A percentile compares a stretch with the other conserved stretches of the same genome.
Conservation (phyloP, 2,888 invertebrate genomes). For the Microplitis manilae region DNA sequence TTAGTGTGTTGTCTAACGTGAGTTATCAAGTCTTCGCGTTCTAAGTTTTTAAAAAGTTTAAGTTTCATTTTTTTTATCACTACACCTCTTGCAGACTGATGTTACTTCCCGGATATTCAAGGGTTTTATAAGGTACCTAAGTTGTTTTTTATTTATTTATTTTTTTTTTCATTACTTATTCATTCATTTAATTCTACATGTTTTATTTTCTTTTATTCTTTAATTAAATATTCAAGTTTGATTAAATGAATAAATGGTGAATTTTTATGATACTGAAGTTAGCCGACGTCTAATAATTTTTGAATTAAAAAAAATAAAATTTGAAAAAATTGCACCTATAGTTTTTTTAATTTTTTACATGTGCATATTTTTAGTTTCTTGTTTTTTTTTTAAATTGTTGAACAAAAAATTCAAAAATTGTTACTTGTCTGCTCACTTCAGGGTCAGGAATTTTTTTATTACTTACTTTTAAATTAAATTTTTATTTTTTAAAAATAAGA, state of each 20-base stretch:
- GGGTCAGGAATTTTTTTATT: too few relatives aligned
- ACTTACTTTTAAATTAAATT: too few relatives aligned
- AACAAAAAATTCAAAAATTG: too few relatives aligned
- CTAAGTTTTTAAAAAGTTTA: too few relatives aligned
- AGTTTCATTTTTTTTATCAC: background rate
- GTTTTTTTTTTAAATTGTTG: too few relatives aligned
- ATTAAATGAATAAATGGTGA: background rate
- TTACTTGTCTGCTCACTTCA: too few relatives aligned
- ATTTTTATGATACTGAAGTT: too few relatives aligned
- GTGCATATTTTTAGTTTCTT: too few relatives aligned
- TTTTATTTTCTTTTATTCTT: background rate
- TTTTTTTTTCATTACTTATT: conserved; percentile 1
- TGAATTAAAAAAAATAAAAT: too few relatives aligned
- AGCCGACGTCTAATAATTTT: too few relatives aligned
- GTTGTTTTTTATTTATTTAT: background rate
- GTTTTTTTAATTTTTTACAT: too few relatives aligned
- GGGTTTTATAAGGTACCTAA: background rate
- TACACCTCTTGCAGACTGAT: conserved; percentile 5
- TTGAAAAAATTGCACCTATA: too few relatives aligned
- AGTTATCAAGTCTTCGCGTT: background rate
- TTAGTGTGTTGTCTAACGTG: background rate
- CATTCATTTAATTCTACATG: background rate
- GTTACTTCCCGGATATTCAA: conserved; percentile 17
- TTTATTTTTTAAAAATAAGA: background rate
- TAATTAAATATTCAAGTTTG: background rate